Evolutionary conservation across 2,888 invertebrate genomes (phyloP).

Genomic region (Gerris lacustris): DNA sequence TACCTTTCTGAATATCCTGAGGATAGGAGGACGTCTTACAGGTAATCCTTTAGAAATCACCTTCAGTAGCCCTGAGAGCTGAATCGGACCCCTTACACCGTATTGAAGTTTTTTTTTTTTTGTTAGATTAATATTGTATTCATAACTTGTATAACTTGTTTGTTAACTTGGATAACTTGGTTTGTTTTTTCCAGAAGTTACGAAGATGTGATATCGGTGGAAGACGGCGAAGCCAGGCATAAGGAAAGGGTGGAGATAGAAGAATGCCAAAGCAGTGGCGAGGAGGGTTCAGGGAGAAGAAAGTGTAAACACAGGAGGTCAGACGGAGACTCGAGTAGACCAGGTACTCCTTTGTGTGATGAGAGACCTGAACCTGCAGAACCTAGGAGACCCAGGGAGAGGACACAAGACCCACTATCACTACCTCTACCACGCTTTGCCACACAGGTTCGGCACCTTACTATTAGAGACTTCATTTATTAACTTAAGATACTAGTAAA

Average conservation of each 20-base stretch:
- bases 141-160: no score
- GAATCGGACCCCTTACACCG: neutral
- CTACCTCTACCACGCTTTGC: slow-evolving; percentile 83
- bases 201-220: slow-evolving; percentile 26
- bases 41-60: slow-evolving; percentile 10
- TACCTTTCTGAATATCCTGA: slow-evolving; percentile 33
- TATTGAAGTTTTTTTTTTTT: no score
- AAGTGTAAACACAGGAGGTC: slow-evolving; percentile 42
- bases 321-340: slow-evolving; percentile 47
- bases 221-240: slow-evolving; percentile 36
- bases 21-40: slow-evolving; percentile 35
- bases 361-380: slow-evolving; percentile 69
- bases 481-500: no score
- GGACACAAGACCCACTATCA: slow-evolving; percentile 57
- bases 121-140: no score
- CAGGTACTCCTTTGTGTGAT: slow-evolving; percentile 74
- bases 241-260: slow-evolving; percentile 53
- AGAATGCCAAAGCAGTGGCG: slow-evolving; percentile 34
- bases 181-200: slow-evolving; percentile 28
- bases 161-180: neutral
- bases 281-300: slow-evolving; percentile 35
- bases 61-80: neutral
- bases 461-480: slow-evolving; percentile 22
- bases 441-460: slow-evolving; percentile 46
- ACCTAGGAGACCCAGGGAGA: slow-evolving; percentile 55